Evolutionary conservation across 2,113 vertebrate genomes (phyloP).

Genomic region (Syngnathus typhle): DNA sequence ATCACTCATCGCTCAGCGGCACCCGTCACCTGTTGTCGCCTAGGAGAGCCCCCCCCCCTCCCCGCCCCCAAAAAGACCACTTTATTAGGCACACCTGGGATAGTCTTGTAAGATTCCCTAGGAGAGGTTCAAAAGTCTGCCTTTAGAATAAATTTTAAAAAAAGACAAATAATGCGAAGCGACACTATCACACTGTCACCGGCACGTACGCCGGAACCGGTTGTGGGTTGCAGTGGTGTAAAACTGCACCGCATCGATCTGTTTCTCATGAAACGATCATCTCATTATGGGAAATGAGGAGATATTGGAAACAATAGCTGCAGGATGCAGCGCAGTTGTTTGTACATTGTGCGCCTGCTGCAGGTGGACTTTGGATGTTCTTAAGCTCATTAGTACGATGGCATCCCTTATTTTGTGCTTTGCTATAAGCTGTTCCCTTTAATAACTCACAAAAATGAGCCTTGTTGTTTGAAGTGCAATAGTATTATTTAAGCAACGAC

Average conservation of each 20-base stretch:
- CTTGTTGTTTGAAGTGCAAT: background rate
- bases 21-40: constrained; percentile 1
- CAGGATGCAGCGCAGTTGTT: background rate
- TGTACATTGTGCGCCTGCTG: too few relatives aligned
- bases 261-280: background rate
- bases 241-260: background rate
- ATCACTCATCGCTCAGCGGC: constrained; percentile 6
- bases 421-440: background rate
- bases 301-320: background rate
- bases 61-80: background rate
- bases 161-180: background rate
- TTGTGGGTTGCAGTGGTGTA: background rate
- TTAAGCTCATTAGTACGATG: too few relatives aligned
- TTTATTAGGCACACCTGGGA: background rate
- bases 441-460: background rate
- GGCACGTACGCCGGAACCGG: background rate
- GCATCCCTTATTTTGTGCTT: background rate
- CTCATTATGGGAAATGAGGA: too few relatives aligned
- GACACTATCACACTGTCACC: background rate
- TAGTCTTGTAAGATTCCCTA: background rate
- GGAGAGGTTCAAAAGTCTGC: background rate
- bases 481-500: background rate
- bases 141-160: background rate
- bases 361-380: too few relatives aligned
- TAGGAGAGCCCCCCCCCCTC: too few relatives aligned